Conservation (phyloP, 2,113 vertebrate species). For the Paramisgurnus dabryanus region DNA sequence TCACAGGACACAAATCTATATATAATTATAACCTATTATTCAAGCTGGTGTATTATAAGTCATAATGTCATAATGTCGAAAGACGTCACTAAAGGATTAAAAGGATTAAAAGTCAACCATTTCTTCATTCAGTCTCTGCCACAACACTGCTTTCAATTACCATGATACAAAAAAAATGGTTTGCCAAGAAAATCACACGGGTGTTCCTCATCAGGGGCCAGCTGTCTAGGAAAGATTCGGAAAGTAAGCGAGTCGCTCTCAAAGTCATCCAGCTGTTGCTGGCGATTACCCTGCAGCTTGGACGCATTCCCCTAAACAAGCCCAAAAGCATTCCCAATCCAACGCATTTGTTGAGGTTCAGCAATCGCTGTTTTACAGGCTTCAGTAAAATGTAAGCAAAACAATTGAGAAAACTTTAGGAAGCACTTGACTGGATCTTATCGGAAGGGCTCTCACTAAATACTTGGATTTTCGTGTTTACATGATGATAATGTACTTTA, state of each 20-base stretch:
- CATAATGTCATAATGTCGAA: background rate
- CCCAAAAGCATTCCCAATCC: conserved; percentile 7
- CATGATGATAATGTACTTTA: too few species aligned
- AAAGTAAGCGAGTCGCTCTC: background rate
- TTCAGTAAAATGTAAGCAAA: background rate
- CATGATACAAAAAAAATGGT: background rate
- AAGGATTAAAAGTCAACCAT: background rate
- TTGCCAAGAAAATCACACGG: conserved; percentile 1
- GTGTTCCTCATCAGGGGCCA: conserved; percentile 34
- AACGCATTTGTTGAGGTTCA: background rate
- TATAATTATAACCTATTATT: too few species aligned
- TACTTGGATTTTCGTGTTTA: too few species aligned
- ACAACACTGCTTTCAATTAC: background rate
- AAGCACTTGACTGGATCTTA: conserved; percentile 5
- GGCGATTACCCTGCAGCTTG: conserved; percentile 14
- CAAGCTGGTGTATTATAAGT: too few species aligned
- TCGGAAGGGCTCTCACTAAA: too few species aligned
- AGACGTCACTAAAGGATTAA: background rate
- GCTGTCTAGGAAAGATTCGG: conserved; percentile 30
- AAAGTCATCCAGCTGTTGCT: conserved; percentile 41
- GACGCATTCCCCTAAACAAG: background rate
- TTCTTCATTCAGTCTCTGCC: background rate
- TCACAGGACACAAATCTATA: too few species aligned
- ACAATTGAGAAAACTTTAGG: conserved; percentile 1
- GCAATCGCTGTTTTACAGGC: background rate